These are phyloP conservation scores for Leucosticte australis DNA, from an alignment of 2,113 vertebrate species.

Conservation along the genomic window DNA sequence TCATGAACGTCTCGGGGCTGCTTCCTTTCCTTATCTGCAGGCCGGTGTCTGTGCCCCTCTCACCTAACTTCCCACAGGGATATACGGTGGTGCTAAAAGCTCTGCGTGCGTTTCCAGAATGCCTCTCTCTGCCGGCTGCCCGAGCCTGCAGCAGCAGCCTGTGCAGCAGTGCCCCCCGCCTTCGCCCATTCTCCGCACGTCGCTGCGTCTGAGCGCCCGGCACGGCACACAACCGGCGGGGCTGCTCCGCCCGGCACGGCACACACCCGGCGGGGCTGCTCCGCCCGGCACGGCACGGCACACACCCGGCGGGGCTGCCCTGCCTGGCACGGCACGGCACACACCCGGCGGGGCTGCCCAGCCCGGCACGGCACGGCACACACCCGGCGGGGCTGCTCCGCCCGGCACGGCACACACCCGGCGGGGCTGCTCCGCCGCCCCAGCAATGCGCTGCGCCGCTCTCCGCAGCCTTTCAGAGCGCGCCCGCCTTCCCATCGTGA, in stretches of 20 bases:
- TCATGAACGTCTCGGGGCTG: rapidly evolving
- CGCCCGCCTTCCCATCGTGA: background rate
- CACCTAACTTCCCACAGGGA: background rate
- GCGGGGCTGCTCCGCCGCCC: background rate
- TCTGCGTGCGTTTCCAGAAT: rapidly evolving
- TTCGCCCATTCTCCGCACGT: background rate
- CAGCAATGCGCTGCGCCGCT: rapidly evolving
- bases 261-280: no score
- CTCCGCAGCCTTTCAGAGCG: background rate
- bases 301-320: no score
- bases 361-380: no score
- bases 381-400: no score
- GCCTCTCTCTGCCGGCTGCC: rapidly evolving
- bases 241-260: no score
- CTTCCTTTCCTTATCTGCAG: background rate
- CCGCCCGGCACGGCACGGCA: no score
- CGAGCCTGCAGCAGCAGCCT: background rate
- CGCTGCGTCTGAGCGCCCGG: background rate
- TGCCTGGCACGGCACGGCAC: no score
- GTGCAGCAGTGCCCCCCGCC: background rate
- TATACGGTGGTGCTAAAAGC: background rate
- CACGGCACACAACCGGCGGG: background rate
- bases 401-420: background rate
- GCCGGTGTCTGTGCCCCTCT: background rate
- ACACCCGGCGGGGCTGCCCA: no score